A percentile compares a stretch with the other conserved stretches of the same genome.
These are phyloP conservation scores for Galbula dea DNA, from an alignment of 2,113 vertebrate species.

Conservation along the genomic window DNA sequence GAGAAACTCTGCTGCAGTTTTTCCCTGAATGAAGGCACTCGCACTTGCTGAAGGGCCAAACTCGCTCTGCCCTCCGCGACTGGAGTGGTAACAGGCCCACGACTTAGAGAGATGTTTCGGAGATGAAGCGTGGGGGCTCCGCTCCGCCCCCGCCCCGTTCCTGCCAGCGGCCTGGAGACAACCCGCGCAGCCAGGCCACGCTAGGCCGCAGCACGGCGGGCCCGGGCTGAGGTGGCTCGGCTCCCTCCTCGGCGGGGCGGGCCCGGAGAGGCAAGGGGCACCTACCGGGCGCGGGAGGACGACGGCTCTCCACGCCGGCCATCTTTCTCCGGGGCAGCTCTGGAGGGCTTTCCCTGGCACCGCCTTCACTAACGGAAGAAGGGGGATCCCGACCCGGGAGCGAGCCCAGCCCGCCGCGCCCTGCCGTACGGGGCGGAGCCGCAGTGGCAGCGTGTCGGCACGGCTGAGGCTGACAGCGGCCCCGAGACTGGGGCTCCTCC, in stretches of 20 bases:
- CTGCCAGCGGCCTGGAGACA: background rate
- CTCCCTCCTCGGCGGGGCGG: background rate
- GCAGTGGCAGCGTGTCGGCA: background rate
- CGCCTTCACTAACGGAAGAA: background rate
- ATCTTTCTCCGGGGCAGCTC: background rate
- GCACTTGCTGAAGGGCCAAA: accelerated
- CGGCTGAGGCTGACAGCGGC: background rate
- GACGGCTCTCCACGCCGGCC: background rate
- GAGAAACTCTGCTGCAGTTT: accelerated
- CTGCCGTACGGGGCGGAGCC: background rate
- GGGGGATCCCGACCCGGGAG: background rate
- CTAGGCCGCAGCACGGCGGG: background rate
- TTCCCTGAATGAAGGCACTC: accelerated
- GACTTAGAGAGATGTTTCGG: accelerated
- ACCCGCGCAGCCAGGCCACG: background rate
- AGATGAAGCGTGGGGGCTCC: background rate
- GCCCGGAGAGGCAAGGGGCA: background rate
- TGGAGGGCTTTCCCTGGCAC: background rate
- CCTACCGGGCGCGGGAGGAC: background rate
- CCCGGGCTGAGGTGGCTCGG: too few relatives aligned
- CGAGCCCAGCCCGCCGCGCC: background rate
- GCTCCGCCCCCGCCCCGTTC: background rate
- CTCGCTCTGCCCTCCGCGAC: too few relatives aligned
- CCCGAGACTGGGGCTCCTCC: background rate
- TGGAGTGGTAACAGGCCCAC: accelerated